These are phyloP conservation scores for Manis pentadactyla DNA, from an alignment of 2,797 vertebrate species.

Conservation along the genomic window DNA sequence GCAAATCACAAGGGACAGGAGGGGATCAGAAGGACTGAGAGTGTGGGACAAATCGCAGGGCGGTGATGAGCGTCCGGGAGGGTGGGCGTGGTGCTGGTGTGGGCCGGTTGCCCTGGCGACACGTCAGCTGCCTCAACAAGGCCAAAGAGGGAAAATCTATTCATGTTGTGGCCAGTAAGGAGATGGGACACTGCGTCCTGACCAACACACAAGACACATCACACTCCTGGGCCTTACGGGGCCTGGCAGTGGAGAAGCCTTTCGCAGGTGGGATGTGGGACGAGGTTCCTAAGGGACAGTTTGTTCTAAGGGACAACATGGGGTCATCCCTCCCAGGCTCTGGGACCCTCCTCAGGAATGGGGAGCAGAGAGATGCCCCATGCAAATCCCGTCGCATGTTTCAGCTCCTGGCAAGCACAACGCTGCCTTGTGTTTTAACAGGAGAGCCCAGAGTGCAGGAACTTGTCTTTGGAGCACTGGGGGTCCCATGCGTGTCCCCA, in stretches of 20 bases:
- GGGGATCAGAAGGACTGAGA: background rate
- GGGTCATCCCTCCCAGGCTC: background rate
- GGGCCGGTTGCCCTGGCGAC: background rate
- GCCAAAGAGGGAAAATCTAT: background rate
- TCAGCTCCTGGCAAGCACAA: background rate
- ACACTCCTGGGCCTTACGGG: rapidly evolving
- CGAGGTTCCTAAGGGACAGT: background rate
- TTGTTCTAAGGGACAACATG: background rate
- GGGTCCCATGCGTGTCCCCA: rapidly evolving
- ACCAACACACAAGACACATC: rapidly evolving
- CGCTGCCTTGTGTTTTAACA: background rate
- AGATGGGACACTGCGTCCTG: background rate
- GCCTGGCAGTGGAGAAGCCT: rapidly evolving
- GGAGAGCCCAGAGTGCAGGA: rapidly evolving
- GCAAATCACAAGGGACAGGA: background rate
- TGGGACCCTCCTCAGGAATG: background rate
- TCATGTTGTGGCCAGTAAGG: background rate
- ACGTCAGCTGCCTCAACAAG: background rate
- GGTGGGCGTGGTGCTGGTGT: rapidly evolving
- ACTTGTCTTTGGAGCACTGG: background rate
- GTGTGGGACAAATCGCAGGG: background rate
- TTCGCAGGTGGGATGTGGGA: background rate
- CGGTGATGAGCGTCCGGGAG: rapidly evolving
- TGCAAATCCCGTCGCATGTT: background rate
- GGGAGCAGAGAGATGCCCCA: no score